Base-by-base conservation (phyloP, 1,140 invertebrate genomes). In the Steinernema khuongi region DNA sequence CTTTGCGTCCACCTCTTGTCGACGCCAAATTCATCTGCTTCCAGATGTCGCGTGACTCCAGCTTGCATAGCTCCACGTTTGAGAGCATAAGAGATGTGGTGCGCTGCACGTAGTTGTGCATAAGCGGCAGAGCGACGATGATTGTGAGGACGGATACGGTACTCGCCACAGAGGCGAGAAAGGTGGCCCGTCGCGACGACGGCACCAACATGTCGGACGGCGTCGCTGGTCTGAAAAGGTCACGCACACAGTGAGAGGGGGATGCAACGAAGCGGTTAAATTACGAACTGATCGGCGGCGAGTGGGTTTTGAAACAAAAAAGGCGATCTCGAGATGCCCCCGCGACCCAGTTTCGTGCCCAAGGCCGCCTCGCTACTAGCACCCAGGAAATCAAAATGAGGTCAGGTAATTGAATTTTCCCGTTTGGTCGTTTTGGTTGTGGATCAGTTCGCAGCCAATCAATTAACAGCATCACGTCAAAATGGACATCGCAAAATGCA, bases 31-130 rank as follows among this genome's bases (percentile, higher is more conserved):
- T 72, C 75, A 80, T 80, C 71, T 80, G 79, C 31, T 81, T 81
- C 77, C 81, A 83, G 78, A 83, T 84, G 68, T 84, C 81, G 26
- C 79, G 72, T 1, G 74, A 72, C 73, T 84, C 80, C 30, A 81
- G 79, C 76, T 82, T 80, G 73, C 81, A 83, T 32, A 81, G 60
- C 18, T 84, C 81, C 1, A 81, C 81, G 33, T 84, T 73, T n/a
- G 74, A 32, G 1, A 83, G 50, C 69, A 83, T 77, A 7, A 76
- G 29, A n/a, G 80, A 76, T 4, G 78, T 81, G 41, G 74, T 77
- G 33, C 79, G 83, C 74, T 83, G 81, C n/a, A 77, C 36, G 36
- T 84, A 67, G 29, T 76, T 72, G 41, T 83, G 81, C 41, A 79
- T 67, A 26, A 83, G 78, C 26, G 81, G 81, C 18, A 83, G 69